Conservation (phyloP, 2,797 vertebrate genomes). For the Peromyscus aztecus region DNA sequence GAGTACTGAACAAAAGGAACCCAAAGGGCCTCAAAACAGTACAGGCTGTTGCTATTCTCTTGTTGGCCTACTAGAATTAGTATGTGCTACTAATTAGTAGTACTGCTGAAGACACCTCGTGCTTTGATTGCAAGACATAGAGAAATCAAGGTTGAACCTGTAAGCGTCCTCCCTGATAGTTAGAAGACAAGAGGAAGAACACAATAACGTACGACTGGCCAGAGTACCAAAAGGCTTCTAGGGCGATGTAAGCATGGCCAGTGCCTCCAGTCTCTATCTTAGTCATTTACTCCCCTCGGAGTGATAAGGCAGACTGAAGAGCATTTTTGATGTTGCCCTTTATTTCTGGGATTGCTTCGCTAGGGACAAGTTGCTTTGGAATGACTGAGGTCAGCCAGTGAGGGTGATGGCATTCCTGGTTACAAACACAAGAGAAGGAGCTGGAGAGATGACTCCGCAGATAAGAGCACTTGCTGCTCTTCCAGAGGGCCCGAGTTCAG, state of each 20-base stretch:
- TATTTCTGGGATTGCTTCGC: not conserved
- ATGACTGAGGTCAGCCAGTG: not conserved
- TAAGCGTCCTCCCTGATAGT: not conserved
- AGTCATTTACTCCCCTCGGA: not conserved
- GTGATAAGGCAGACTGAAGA: not conserved
- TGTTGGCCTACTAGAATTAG: not conserved
- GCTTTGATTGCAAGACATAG: not conserved
- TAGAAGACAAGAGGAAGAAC: not conserved
- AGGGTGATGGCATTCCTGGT: not conserved
- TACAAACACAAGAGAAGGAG: not conserved
- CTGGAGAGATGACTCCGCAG: not conserved
- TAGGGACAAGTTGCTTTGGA: not conserved
- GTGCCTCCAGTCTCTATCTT: not conserved
- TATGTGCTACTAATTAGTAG: too few relatives aligned
- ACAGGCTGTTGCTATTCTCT: not conserved
- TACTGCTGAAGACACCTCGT: not conserved
- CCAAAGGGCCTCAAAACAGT: not conserved
- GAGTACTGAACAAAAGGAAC: not conserved
- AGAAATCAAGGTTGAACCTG: not conserved
- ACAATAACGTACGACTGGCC: not conserved
- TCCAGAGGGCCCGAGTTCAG: not conserved
- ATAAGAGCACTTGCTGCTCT: not conserved
- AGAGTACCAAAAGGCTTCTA: not conserved
- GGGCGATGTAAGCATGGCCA: rapidly evolving
- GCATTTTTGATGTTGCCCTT: not conserved